phyloP scores from a whole-genome alignment of 2,113 vertebrate species.

The Coracopsis vasa region DNA sequence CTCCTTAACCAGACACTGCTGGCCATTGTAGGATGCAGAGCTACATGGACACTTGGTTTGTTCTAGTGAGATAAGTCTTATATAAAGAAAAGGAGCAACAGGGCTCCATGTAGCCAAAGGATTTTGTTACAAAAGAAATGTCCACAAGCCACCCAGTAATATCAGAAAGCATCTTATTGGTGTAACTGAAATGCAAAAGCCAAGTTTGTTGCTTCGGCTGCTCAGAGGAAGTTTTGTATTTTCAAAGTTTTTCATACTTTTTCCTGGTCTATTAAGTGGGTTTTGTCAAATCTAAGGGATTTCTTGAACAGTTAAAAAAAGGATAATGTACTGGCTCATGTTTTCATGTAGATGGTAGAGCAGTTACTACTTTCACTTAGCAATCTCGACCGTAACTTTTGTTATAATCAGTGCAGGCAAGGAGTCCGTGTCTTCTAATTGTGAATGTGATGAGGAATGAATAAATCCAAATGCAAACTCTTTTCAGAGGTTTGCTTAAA shows the following conservation, averaged over 20 bases:
- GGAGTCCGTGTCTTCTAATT: neutral
- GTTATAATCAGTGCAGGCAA: neutral
- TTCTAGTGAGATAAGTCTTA: neutral
- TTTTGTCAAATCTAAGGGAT: neutral
- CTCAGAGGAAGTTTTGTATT: neutral
- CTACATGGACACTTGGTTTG: neutral
- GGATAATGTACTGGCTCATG: neutral
- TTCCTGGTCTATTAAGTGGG: fast-evolving
- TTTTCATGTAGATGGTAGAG: neutral
- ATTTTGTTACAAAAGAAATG: neutral
- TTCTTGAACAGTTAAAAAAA: neutral
- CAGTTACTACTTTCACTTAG: neutral
- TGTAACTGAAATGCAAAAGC: neutral
- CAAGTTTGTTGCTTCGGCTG: neutral
- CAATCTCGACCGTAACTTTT: neutral
- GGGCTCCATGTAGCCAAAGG: neutral
- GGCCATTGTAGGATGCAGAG: neutral
- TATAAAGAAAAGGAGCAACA: neutral
- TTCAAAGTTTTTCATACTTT: neutral
- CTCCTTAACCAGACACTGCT: neutral
- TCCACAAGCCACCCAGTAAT: neutral
- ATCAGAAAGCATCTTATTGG: neutral
- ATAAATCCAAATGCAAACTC: neutral
- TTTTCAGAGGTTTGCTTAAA: neutral
- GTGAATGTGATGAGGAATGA: neutral